These are phyloP conservation scores for Drosophila trapezifrons DNA, from an alignment of 1,140 invertebrate genomes.

Conservation along the genomic window DNA sequence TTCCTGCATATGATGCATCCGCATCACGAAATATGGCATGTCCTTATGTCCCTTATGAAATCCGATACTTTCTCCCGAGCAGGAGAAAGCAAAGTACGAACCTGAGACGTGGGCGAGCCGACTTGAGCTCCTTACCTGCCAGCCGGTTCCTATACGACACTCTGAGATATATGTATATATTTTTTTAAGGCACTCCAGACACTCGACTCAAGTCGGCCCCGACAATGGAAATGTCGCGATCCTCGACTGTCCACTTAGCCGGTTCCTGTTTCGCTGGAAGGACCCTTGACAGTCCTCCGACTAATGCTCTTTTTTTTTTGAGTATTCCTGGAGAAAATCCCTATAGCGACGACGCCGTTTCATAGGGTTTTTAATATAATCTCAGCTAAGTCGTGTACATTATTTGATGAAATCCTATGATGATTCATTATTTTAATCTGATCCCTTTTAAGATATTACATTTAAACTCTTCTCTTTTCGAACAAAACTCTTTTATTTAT, in stretches of 20 bases:
- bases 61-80: slow-evolving; percentile 48
- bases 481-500: not conserved
- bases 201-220: slow-evolving; percentile 34
- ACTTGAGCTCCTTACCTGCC: slow-evolving; percentile 47
- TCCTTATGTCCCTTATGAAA: slow-evolving; percentile 79
- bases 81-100: slow-evolving; percentile 60
- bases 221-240: slow-evolving; percentile 56
- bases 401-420: not conserved
- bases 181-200: slow-evolving; percentile 47
- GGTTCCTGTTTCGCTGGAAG: slow-evolving; percentile 57
- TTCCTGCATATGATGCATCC: slow-evolving; percentile 46
- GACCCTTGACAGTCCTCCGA: slow-evolving; percentile 16
- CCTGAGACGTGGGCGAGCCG: slow-evolving; percentile 63
- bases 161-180: slow-evolving; percentile 30
- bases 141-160: slow-evolving; percentile 27
- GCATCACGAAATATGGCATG: slow-evolving; percentile 55
- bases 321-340: slow-evolving; percentile 8
- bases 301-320: slow-evolving; percentile 34
- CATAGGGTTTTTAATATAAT: slow-evolving; percentile 1
- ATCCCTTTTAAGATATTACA: no score
- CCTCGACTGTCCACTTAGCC: slow-evolving; percentile 65
- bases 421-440: no score
- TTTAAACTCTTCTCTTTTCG: not conserved
- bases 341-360: not conserved
- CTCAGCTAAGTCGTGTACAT: not conserved